These are phyloP conservation scores for Montipora capitata DNA, from an alignment of 92 coral and sea anemone species.

Conservation along the genomic window DNA sequence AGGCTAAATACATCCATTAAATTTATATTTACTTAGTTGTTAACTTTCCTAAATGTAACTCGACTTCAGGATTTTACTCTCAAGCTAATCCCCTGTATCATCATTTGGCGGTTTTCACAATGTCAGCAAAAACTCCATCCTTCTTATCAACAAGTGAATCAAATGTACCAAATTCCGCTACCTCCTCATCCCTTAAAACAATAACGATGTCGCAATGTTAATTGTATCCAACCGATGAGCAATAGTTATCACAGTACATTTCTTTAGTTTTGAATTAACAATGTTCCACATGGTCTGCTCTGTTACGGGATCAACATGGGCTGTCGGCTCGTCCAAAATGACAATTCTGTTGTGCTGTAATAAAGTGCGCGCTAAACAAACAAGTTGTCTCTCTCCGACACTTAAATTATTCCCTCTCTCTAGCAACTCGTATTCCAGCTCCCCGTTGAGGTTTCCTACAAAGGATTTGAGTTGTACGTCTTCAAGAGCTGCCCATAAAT, in stretches of 20 bases:
- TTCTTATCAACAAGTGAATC: neutral
- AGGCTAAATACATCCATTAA: too few relatives aligned
- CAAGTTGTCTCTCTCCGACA: slow-evolving; percentile 4
- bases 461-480: slow-evolving; percentile 10
- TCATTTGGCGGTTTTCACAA: neutral
- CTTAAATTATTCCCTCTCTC: neutral
- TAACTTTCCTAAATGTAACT: too few relatives aligned
- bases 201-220: neutral
- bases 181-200: neutral
- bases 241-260: neutral
- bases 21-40: too few relatives aligned
- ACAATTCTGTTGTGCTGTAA: neutral
- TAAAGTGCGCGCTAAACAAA: neutral
- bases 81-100: too few relatives aligned
- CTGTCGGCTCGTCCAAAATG: neutral
- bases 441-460: neutral
- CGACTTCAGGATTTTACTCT: too few relatives aligned
- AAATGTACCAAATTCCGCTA: neutral
- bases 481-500: neutral
- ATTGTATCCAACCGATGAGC: neutral
- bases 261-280: too few relatives aligned
- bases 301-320: neutral
- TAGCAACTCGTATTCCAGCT: slow-evolving; percentile 1
- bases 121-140: neutral
- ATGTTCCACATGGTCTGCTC: neutral